Evolutionary conservation across 1,140 invertebrate genomes (phyloP).

Genomic region (Helicoverpa armigera): DNA sequence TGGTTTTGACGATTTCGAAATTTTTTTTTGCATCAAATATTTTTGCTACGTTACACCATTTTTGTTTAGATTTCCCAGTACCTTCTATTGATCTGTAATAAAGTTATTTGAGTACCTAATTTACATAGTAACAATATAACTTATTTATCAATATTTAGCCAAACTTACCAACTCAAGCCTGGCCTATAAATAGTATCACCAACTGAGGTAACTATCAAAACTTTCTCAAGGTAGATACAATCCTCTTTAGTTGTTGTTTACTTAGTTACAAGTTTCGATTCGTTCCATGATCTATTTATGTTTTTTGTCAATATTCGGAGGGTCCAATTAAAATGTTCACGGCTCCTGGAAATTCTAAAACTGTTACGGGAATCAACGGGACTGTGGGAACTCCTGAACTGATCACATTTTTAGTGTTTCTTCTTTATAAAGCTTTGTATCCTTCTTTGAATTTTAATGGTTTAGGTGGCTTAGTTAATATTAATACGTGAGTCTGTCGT

Average conservation of each 20-base stretch:
- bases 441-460: too few relatives aligned
- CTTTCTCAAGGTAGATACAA: conserved; percentile 9
- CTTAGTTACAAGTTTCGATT: conserved; percentile 17
- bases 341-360: conserved; percentile 21
- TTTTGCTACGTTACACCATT: too few relatives aligned
- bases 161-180: neutral
- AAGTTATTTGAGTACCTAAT: too few relatives aligned
- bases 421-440: too few relatives aligned
- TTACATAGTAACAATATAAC: too few relatives aligned
- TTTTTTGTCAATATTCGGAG: conserved; percentile 4
- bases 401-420: neutral
- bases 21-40: too few relatives aligned
- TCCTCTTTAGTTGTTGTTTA: neutral
- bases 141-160: too few relatives aligned
- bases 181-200: neutral
- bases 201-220: neutral
- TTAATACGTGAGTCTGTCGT: too few relatives aligned
- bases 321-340: conserved; percentile 25
- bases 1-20: too few relatives aligned
- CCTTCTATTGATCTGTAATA: too few relatives aligned
- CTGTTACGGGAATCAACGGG: conserved; percentile 10
- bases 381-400: neutral
- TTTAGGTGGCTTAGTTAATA: neutral
- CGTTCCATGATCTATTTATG: neutral
- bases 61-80: too few relatives aligned